Percentiles rank a stretch among this genome's conserved stretches.
phyloP scores from a whole-genome alignment of 2,797 vertebrate species.

The Okamejei kenojei region DNA sequence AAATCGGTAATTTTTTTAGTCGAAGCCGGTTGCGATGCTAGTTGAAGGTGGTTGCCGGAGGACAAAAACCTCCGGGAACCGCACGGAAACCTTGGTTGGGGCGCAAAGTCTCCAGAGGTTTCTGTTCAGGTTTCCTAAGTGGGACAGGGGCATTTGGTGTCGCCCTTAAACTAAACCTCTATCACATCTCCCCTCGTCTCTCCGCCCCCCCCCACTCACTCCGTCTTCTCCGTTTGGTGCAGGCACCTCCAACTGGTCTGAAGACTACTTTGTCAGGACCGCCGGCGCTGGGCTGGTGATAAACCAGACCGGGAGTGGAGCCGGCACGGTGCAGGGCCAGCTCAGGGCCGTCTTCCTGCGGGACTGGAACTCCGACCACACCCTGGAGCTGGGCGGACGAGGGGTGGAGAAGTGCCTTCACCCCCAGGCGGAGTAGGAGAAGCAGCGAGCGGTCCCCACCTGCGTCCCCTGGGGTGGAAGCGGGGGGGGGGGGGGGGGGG shows the following conservation, averaged over 20 bases:
- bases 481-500: not conserved
- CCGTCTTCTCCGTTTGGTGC: not conserved
- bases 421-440: not conserved
- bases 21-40: too few species aligned
- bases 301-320: slow-evolving; percentile 58
- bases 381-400: slow-evolving; percentile 43
- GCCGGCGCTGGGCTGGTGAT: slow-evolving; percentile 65
- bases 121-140: too few species aligned
- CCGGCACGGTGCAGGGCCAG: slow-evolving; percentile 55
- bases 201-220: too few species aligned
- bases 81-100: too few species aligned
- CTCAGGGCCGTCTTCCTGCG: slow-evolving; percentile 59
- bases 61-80: too few species aligned
- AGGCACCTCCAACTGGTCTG: slow-evolving; percentile 76
- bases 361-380: slow-evolving; percentile 58
- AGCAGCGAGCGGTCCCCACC: not conserved
- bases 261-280: slow-evolving; percentile 64
- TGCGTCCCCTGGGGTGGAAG: not conserved
- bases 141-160: too few species aligned
- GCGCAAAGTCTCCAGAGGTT: too few species aligned
- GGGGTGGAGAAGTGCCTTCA: slow-evolving; percentile 46
- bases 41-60: too few species aligned
- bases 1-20: too few species aligned
- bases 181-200: too few species aligned
- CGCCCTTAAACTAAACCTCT: too few species aligned